These are phyloP conservation scores for Lasioglossum morio DNA, from an alignment of 2,888 invertebrate species.

Conservation along the genomic window DNA sequence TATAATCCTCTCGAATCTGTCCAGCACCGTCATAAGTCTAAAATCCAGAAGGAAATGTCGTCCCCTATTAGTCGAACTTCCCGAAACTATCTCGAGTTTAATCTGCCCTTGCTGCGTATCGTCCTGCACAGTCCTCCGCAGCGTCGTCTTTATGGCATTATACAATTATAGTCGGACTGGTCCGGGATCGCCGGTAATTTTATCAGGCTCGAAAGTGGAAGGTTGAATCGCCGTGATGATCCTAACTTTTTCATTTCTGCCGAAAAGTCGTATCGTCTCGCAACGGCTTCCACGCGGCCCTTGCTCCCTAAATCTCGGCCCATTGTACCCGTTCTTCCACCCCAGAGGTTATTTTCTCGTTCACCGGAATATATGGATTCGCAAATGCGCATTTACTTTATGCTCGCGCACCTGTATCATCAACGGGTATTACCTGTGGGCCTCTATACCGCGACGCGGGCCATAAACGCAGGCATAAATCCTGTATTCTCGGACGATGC, in stretches of 20 bases:
- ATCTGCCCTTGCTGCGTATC: conserved; percentile 39
- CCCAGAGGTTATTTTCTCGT: conserved; percentile 34
- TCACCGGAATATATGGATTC: conserved; percentile 51
- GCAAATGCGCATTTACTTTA: conserved; percentile 19
- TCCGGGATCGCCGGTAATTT: conserved; percentile 47
- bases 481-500: neutral
- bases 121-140: conserved; percentile 17
- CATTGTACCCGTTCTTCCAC: conserved; percentile 39
- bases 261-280: conserved; percentile 23
- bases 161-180: conserved; percentile 50
- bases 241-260: conserved; percentile 60
- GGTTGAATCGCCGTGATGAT: conserved; percentile 53
- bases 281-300: conserved; percentile 35
- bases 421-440: conserved; percentile 16
- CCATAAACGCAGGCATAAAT: conserved; percentile 19
- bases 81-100: conserved; percentile 55
- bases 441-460: neutral
- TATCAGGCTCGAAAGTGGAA: conserved; percentile 53
- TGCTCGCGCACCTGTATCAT: conserved; percentile 15
- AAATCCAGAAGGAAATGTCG: conserved; percentile 30
- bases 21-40: neutral
- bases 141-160: conserved; percentile 25
- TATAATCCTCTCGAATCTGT: neutral
- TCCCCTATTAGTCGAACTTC: conserved; percentile 15
- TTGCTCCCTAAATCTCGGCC: conserved; percentile 56